Percentiles rank a stretch among this genome's conserved stretches.
These are phyloP conservation scores for Xenopus petersii DNA, from an alignment of 2,797 vertebrate species.

Conservation along the genomic window DNA sequence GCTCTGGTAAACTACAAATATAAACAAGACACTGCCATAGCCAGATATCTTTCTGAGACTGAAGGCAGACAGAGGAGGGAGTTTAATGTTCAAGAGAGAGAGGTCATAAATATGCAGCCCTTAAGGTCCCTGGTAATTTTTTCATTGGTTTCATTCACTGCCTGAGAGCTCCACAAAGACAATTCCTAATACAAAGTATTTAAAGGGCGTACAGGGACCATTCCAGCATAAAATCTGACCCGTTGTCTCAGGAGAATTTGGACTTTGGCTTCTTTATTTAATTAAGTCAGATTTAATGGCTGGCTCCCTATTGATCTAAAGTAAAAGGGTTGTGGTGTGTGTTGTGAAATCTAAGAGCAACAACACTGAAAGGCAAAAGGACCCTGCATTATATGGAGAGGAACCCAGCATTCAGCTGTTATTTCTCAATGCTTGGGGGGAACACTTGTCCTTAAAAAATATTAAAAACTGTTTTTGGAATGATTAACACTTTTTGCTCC, in stretches of 20 bases:
- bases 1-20: too few relatives aligned
- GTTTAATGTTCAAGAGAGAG: conserved; percentile 30
- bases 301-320: conserved; percentile 23
- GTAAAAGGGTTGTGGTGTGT: conserved; percentile 1
- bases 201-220: conserved; percentile 55
- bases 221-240: conserved; percentile 29
- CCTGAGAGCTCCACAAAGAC: conserved; percentile 52
- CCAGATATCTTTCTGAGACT: conserved; percentile 18
- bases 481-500: too few relatives aligned
- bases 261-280: conserved; percentile 30
- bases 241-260: conserved; percentile 19
- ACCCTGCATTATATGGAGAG: conserved; percentile 1
- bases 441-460: neutral
- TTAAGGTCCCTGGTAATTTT: conserved; percentile 51
- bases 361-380: conserved; percentile 8
- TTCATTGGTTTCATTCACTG: conserved; percentile 44
- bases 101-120: conserved; percentile 50
- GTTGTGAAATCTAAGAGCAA: conserved; percentile 1
- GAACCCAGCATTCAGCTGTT: neutral
- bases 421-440: neutral
- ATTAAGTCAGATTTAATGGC: conserved; percentile 41
- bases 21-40: neutral
- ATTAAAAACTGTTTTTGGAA: neutral
- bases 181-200: conserved; percentile 61
- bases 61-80: conserved; percentile 19